phyloP scores from a whole-genome alignment of 2,888 invertebrate species.

The Crepidodera aurea region DNA sequence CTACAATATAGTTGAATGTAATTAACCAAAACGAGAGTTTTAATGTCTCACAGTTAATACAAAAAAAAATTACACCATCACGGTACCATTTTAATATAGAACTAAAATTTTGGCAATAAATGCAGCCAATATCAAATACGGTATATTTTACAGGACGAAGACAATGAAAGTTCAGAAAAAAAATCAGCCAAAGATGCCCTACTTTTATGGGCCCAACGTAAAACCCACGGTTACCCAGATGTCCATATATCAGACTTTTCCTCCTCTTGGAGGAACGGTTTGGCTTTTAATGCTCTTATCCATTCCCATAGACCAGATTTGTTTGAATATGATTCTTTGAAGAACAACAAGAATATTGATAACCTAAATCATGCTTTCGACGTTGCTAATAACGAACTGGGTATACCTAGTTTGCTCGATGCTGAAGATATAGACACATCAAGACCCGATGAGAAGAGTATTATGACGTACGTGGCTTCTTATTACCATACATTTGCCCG shows the following conservation, averaged over 20 bases:
- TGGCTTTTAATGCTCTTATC: constrained; percentile 98
- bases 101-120: background rate
- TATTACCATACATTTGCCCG: constrained; percentile 99
- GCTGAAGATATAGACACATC: constrained; percentile 96
- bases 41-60: no score
- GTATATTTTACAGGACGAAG: constrained; percentile 90
- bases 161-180: constrained; percentile 96
- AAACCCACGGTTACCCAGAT: constrained; percentile 92
- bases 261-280: constrained; percentile 93
- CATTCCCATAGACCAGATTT: constrained; percentile 97
- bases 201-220: constrained; percentile 97
- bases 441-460: constrained; percentile 96
- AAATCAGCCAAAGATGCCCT: constrained; percentile 99
- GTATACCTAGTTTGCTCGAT: constrained; percentile 91
- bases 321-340: constrained; percentile 85
- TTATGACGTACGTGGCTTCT: constrained; percentile 98
- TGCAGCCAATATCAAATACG: background rate
- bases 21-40: no score
- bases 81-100: no score
- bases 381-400: constrained; percentile 90
- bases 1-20: no score
- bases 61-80: no score
- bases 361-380: constrained; percentile 98
- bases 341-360: constrained; percentile 85
- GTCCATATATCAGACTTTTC: constrained; percentile 91